Evolutionary conservation across 2,888 invertebrate genomes (phyloP).

Genomic region (Hirudinaria manillensis): DNA sequence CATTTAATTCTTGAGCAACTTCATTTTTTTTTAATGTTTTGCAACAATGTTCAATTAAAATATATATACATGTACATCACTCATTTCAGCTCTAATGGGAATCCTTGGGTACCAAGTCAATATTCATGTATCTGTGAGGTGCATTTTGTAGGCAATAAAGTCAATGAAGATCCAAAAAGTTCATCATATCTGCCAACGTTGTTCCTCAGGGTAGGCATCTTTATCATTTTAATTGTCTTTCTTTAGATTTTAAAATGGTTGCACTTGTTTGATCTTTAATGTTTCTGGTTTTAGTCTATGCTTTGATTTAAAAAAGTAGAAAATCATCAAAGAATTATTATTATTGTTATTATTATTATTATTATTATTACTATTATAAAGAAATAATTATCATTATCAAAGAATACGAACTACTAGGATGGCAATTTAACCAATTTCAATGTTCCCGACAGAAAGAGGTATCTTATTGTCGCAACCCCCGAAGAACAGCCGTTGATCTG

Average conservation of each 20-base stretch:
- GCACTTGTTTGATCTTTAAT: neutral
- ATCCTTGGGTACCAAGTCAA: slow-evolving; percentile 14
- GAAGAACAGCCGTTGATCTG: neutral
- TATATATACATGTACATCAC: neutral
- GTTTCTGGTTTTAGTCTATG: neutral
- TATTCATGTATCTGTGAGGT: slow-evolving; percentile 6
- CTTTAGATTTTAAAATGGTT: neutral
- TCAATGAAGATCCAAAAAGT: slow-evolving; percentile 14
- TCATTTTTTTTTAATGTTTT: neutral
- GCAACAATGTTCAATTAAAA: neutral
- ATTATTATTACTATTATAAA: neutral
- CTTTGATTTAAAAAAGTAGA: neutral
- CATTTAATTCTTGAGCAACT: neutral
- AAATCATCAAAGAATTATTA: neutral
- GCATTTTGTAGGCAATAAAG: slow-evolving; percentile 12
- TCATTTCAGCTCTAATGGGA: neutral
- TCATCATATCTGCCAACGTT: slow-evolving; percentile 14
- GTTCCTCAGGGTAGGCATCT: neutral
- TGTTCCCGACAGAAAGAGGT: neutral
- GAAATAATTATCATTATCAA: neutral
- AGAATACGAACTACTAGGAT: neutral
- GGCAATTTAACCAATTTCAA: slow-evolving; percentile 7
- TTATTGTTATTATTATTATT: neutral
- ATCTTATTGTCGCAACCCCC: neutral
- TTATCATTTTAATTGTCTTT: neutral